Conservation (phyloP, 1,140 invertebrate species). For the Nasonia longicornis region DNA sequence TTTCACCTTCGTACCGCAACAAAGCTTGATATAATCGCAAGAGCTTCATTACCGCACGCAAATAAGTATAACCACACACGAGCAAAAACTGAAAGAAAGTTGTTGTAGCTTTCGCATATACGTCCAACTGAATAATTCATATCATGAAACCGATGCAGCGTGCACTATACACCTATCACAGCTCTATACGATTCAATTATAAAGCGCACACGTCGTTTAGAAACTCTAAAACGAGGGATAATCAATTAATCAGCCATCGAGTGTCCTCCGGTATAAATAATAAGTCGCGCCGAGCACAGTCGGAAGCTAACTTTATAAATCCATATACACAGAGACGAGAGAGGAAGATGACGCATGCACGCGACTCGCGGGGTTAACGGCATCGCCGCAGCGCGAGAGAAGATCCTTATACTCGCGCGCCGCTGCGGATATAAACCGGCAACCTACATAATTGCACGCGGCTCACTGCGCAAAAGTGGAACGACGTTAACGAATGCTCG, state of each 20-base stretch:
- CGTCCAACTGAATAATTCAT: neutral
- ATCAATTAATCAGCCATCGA: neutral
- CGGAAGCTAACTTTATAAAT: neutral
- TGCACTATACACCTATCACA: neutral
- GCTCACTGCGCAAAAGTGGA: conserved; percentile 58
- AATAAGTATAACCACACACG: neutral
- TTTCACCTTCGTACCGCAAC: too few species aligned
- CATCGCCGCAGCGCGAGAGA: conserved; percentile 26
- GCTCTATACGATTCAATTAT: neutral
- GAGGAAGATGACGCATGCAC: neutral
- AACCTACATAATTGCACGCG: conserved; percentile 63
- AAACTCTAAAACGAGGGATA: neutral
- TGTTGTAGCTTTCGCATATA: neutral
- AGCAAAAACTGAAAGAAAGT: neutral
- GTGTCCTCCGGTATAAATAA: neutral
- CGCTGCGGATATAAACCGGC: conserved; percentile 40
- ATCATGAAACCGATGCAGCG: neutral
- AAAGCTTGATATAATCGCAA: too few species aligned
- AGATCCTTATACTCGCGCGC: conserved; percentile 32
- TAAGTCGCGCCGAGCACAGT: neutral
- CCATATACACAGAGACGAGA: neutral
- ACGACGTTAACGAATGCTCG: conserved; percentile 60
- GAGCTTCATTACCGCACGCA: neutral
- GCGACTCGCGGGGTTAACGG: conserved; percentile 33
- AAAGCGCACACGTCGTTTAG: neutral